Evolutionary conservation across 1,140 invertebrate species (phyloP).

Genomic region (Stegodyphus dumicola): DNA sequence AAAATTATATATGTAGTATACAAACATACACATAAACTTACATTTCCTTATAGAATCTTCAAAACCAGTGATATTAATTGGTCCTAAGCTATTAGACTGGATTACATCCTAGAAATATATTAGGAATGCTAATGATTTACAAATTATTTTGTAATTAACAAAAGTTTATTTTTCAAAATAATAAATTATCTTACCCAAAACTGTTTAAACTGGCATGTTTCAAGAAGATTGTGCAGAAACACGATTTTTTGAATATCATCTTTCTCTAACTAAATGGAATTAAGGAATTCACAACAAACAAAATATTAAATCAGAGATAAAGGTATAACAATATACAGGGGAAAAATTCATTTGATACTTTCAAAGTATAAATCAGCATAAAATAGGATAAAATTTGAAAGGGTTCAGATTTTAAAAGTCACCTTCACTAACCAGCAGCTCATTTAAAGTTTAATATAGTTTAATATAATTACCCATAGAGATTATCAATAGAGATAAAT

Average conservation of each 20-base stretch:
- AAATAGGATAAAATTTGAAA: too few relatives aligned
- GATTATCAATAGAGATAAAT: too few relatives aligned
- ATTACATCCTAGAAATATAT: too few relatives aligned
- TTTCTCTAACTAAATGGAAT: constrained; percentile 78
- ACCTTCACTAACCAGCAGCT: too few relatives aligned
- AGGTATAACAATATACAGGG: neutral
- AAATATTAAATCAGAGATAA: neutral
- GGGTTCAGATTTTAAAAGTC: too few relatives aligned
- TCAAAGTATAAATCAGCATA: neutral
- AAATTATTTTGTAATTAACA: too few relatives aligned
- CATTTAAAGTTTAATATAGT: too few relatives aligned
- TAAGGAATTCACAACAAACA: constrained; percentile 20
- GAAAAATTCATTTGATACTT: neutral
- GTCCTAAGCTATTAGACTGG: too few relatives aligned
- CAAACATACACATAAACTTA: constrained; percentile 64
- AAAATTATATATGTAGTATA: too few relatives aligned
- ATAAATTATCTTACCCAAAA: constrained; percentile 81
- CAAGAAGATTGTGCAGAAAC: constrained; percentile 88
- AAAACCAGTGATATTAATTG: constrained; percentile 80
- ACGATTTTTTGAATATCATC: constrained; percentile 87
- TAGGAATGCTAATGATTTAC: too few relatives aligned
- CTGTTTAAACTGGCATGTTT: constrained; percentile 91
- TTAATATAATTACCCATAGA: too few relatives aligned
- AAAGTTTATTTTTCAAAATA: too few relatives aligned
- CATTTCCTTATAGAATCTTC: constrained; percentile 95